These are phyloP conservation scores for Trinectes maculatus DNA, from an alignment of 2,113 vertebrate genomes.

Conservation along the genomic window DNA sequence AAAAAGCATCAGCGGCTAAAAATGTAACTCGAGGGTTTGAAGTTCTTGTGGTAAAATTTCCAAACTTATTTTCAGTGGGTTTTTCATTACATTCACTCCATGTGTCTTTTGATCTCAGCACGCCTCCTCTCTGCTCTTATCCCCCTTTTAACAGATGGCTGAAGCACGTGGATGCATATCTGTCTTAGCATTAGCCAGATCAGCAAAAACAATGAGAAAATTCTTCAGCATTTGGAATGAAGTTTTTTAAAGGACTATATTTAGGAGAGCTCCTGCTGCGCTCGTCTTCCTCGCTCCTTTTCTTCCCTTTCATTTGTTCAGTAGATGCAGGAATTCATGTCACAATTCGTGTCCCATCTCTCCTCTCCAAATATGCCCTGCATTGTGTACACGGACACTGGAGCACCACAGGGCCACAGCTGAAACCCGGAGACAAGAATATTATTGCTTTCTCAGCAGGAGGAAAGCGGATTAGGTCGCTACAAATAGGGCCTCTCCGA, in stretches of 20 bases:
- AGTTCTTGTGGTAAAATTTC: conserved; percentile 49
- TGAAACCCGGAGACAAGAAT: conserved; percentile 74
- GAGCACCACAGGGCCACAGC: conserved; percentile 59
- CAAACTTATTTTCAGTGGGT: conserved; percentile 51
- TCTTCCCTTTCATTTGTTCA: conserved; percentile 29
- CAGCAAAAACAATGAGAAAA: conserved; percentile 67
- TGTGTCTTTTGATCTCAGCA: conserved; percentile 79
- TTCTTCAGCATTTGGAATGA: conserved; percentile 57
- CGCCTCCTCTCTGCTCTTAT: conserved; percentile 65
- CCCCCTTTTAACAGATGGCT: conserved; percentile 62
- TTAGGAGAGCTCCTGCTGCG: conserved; percentile 67
- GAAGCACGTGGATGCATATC: conserved; percentile 55
- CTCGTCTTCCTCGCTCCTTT: conserved; percentile 36
- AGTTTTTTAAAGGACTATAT: conserved; percentile 60
- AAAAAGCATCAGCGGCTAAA: neutral
- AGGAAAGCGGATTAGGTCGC: conserved; percentile 75
- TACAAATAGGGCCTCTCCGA: conserved; percentile 66
- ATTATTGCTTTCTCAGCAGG: conserved; percentile 75
- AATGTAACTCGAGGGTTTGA: conserved; percentile 28
- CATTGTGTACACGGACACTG: conserved; percentile 57
- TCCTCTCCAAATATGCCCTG: conserved; percentile 35
- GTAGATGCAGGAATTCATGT: conserved; percentile 30
- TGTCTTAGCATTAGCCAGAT: conserved; percentile 68
- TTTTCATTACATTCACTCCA: conserved; percentile 63
- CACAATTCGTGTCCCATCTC: conserved; percentile 27